Base-by-base conservation (phyloP, 37 sponge, comb jelly and placozoan species). In the Oscarella lobularis region DNA sequence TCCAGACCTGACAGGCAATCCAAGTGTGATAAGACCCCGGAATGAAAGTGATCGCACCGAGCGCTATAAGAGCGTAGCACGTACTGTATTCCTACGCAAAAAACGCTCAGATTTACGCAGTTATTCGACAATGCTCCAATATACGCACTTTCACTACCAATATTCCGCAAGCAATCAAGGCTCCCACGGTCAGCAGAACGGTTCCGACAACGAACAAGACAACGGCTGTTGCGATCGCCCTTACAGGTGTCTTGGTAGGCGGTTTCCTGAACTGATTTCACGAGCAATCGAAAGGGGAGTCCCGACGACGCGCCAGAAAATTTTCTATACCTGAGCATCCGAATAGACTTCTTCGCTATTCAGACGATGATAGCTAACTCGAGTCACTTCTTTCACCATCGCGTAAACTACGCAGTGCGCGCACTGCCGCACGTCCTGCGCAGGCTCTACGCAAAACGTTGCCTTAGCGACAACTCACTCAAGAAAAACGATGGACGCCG, bases 331-430 rank as follows among this genome's bases (percentile, higher is more conserved):
- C 60, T 48, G 60, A 48, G 60, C 60, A 48, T 48, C 60, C 20
- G 60, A 27, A 20, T 48, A 48, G 14, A 20, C 20, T 20, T 20
- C 14, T 48, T 48, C 60, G 9, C 20, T 20, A 27, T 20, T 48
- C 9, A 48, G 60, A 48, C 60, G 60, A 48, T 48, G 60, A 20
- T 48, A 48, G 60, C 20, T 20, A n/a, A 75, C 3, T 72, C 20
- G 48, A 92, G 92, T 5, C 88, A 89, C 89, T 69, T 79, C 33
- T 41, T 60, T 0, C 86, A 89, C 33, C 85, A 85, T 67, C 73
- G 80, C 27, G 86, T 81, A 27, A 67, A 74, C 37, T 36, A 40
- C 27, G 35, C 85, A 0, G 74, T 79, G 39, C 85, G 76, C 36
- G 48, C 80, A 5, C 54, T 73, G 54, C 68, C 78, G 31, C 40